A percentile compares a stretch with the other conserved stretches of the same genome.
These are phyloP conservation scores for Aepyceros melampus DNA, from an alignment of 2,113 vertebrate species.

Conservation along the genomic window DNA sequence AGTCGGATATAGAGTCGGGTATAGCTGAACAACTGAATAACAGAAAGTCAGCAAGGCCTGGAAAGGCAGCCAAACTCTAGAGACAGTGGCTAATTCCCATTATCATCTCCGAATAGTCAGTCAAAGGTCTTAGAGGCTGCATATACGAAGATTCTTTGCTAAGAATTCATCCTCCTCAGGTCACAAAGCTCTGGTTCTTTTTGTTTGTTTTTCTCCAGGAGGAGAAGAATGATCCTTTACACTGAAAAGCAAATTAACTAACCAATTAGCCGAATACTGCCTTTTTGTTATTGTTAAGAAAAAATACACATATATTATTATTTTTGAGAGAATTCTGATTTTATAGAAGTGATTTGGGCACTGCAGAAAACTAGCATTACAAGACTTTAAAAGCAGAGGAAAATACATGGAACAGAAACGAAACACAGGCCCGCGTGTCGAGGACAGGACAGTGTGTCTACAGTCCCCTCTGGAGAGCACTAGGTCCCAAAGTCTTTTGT, in stretches of 20 bases:
- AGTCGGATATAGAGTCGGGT: background rate
- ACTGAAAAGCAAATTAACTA: background rate
- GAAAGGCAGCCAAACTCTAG: background rate
- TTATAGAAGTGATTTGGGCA: background rate
- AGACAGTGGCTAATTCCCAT: background rate
- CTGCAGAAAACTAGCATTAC: background rate
- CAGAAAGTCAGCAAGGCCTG: background rate
- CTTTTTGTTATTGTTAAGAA: background rate
- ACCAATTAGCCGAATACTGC: background rate
- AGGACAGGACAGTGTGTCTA: background rate
- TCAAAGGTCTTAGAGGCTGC: background rate
- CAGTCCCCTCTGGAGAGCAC: fast-evolving
- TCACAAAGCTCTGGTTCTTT: background rate
- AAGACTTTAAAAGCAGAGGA: background rate
- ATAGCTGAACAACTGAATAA: background rate
- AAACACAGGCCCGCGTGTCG: background rate
- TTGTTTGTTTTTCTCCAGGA: background rate
- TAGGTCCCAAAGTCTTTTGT: fast-evolving
- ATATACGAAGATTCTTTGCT: background rate
- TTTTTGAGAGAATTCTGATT: background rate
- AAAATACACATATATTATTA: background rate
- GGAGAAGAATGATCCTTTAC: background rate
- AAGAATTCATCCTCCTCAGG: background rate
- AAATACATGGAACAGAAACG: background rate
- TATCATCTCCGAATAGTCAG: background rate